phyloP scores from a whole-genome alignment of 2,797 vertebrate genomes.

The Siniperca obscura region DNA sequence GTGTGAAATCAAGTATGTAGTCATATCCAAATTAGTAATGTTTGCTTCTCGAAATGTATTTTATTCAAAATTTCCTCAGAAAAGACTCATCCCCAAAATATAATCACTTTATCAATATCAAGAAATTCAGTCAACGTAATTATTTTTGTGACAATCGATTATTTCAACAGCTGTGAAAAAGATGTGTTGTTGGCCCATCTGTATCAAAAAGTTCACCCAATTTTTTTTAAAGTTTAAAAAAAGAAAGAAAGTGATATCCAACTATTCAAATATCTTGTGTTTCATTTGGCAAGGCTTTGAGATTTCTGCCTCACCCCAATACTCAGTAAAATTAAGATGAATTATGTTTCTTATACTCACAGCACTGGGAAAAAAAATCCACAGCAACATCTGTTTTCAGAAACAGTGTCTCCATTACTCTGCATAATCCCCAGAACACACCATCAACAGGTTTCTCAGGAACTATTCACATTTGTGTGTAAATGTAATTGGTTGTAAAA shows the following conservation, averaged over 20 bases:
- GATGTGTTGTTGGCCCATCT: background rate
- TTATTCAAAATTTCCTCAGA: background rate
- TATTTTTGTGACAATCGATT: background rate
- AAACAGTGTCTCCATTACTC: slow-evolving; percentile 17
- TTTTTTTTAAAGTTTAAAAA: too few species aligned
- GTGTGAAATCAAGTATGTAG: background rate
- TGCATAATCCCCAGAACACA: slow-evolving; percentile 14
- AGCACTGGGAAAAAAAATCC: slow-evolving; percentile 3
- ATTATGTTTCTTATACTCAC: slow-evolving; percentile 6
- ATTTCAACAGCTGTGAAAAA: background rate
- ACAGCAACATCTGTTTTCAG: slow-evolving; percentile 24
- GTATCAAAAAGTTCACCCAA: background rate
- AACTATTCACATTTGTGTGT: slow-evolving; percentile 10
- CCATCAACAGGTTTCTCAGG: background rate
- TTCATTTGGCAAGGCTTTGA: slow-evolving; percentile 1
- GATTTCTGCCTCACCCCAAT: background rate
- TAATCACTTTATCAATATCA: background rate
- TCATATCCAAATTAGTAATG: background rate
- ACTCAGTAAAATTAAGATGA: background rate
- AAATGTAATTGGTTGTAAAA: slow-evolving; percentile 24
- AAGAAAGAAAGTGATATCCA: background rate
- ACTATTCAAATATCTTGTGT: slow-evolving; percentile 1
- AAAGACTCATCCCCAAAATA: background rate
- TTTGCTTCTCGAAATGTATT: background rate
- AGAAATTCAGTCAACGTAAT: background rate